Evolutionary conservation across 2,797 vertebrate genomes (phyloP).

Genomic region (Mus caroli): DNA sequence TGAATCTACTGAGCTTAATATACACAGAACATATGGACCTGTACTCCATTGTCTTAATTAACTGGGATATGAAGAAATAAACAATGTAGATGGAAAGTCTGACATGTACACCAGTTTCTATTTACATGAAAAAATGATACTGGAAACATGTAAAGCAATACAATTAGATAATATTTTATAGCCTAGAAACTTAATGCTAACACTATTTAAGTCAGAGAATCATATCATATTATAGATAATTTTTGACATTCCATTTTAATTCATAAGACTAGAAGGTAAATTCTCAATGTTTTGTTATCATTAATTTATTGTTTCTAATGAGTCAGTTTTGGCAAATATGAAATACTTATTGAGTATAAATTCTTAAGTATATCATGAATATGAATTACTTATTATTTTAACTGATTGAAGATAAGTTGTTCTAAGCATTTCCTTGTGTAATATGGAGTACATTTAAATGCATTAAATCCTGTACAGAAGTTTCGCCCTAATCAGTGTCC

Average conservation of each 20-base stretch:
- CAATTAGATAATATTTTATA: not conserved
- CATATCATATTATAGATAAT: not conserved
- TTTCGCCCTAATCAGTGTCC: rapidly evolving
- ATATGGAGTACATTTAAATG: not conserved
- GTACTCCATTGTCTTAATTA: not conserved
- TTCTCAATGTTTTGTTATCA: not conserved
- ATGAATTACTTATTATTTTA: not conserved
- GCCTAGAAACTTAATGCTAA: not conserved
- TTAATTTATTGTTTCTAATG: not conserved
- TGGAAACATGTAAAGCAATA: not conserved
- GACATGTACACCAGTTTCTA: not conserved
- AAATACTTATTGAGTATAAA: not conserved
- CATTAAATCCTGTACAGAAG: not conserved
- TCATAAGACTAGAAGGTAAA: not conserved
- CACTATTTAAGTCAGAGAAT: not conserved
- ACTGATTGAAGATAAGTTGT: not conserved
- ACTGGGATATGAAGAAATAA: too few relatives aligned
- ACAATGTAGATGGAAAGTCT: rapidly evolving
- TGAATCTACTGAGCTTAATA: not conserved
- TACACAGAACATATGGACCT: not conserved
- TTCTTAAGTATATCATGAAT: not conserved
- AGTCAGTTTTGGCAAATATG: not conserved
- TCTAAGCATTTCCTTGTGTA: not conserved
- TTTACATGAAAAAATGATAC: not conserved
- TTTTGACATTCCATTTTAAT: not conserved